Percentiles rank a stretch among this genome's conserved stretches.
These are phyloP conservation scores for Epistrophe eligans DNA, from an alignment of 2,888 invertebrate species.

Conservation along the genomic window DNA sequence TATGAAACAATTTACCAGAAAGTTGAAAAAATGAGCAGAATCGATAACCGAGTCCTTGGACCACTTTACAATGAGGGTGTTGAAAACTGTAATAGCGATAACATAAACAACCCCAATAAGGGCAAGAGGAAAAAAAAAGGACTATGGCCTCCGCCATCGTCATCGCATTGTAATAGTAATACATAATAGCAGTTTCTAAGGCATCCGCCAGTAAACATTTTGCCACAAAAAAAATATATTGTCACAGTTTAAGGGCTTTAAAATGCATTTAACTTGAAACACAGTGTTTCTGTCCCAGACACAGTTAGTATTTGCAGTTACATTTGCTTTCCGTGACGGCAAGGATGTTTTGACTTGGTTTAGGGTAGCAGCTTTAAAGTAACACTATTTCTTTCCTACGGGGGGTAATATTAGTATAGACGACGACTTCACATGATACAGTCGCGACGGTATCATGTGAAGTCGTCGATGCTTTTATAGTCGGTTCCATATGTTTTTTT, in stretches of 20 bases:
- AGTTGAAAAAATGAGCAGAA: constrained; percentile 29
- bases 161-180: constrained; percentile 1
- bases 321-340: constrained; percentile 12
- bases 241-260: constrained; percentile 71
- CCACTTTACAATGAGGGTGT: constrained; percentile 70
- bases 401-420: constrained; percentile 34
- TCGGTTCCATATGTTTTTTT: too few relatives aligned
- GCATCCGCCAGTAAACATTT: constrained; percentile 23
- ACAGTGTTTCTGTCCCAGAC: constrained; percentile 41
- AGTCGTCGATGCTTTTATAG: neutral
- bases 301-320: neutral
- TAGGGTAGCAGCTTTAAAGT: constrained; percentile 8
- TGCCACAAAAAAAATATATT: constrained; percentile 65
- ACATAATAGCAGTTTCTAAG: constrained; percentile 32
- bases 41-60: constrained; percentile 61
- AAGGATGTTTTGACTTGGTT: constrained; percentile 6
- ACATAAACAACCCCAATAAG: constrained; percentile 62
- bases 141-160: constrained; percentile 12
- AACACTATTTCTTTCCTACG: constrained; percentile 24
- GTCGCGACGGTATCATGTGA: constrained; percentile 16
- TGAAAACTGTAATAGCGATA: constrained; percentile 70
- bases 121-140: constrained; percentile 32
- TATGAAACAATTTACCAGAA: constrained; percentile 51
- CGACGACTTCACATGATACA: too few relatives aligned
- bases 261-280: constrained; percentile 71